Percentiles rank a stretch among this genome's conserved stretches.
Evolutionary conservation across 92 coral and sea anemone species (phyloP).

Genomic region (Ricordea florida): DNA sequence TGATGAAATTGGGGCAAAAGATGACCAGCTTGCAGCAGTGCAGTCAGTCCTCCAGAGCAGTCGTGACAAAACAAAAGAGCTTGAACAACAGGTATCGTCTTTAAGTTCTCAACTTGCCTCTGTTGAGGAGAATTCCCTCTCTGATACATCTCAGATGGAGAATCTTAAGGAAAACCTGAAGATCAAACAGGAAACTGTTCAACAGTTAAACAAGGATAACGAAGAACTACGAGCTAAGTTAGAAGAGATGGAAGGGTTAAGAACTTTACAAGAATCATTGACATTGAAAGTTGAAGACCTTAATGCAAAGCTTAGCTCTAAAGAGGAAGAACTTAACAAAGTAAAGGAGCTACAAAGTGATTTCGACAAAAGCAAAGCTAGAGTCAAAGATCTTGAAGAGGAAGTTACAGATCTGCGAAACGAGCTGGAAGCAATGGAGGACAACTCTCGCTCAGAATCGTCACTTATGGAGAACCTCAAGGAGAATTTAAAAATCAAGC

Average conservation of each 20-base stretch:
- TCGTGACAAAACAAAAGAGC: conserved; percentile 27
- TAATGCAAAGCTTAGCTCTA: conserved; percentile 37
- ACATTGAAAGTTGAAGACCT: conserved; percentile 53
- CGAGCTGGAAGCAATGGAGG: conserved; percentile 63
- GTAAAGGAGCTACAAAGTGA: neutral
- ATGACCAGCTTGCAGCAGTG: conserved; percentile 54
- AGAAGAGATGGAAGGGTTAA: conserved; percentile 8
- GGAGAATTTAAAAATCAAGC: conserved; percentile 81
- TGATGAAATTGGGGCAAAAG: conserved; percentile 53
- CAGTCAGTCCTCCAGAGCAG: conserved; percentile 49
- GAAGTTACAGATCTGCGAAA: conserved; percentile 61
- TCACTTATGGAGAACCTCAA: conserved; percentile 75
- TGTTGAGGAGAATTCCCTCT: conserved; percentile 78
- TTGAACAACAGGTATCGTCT: conserved; percentile 61
- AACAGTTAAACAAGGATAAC: conserved; percentile 80
- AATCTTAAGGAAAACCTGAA: conserved; percentile 80
- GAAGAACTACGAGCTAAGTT: conserved; percentile 67
- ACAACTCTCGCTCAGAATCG: conserved; percentile 81
- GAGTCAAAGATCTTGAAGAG: conserved; percentile 31
- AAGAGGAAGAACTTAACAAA: conserved; percentile 34
- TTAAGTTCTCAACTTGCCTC: conserved; percentile 62
- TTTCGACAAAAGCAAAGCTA: conserved; percentile 25
- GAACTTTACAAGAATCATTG: conserved; percentile 5
- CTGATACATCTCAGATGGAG: conserved; percentile 82
- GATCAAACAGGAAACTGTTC: conserved; percentile 77